Evolutionary conservation across 1,140 invertebrate genomes (phyloP), one percentile per base, ranked within the genome.

Genomic region (Drosophila cardini): DNA sequence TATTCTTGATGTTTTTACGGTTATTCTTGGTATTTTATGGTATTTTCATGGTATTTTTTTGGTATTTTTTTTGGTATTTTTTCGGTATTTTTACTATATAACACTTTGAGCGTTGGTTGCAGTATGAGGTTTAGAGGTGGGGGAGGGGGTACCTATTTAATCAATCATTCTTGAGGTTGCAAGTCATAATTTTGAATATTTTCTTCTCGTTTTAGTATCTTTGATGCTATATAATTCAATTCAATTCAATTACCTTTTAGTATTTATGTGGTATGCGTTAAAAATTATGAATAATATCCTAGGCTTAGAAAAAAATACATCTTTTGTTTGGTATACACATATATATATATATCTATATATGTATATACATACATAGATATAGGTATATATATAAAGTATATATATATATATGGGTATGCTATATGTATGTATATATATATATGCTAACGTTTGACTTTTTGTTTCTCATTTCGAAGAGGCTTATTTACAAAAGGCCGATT

Each of bases 401-500:
- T 43, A 65, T 55, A 50, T 30, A 55, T 18, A 45, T 18, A 65
- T 34, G 55, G 8, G 63, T 56, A 13, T 36, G 5, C 11, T 43
- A 58, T 60, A 60, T 42, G 40, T 21, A 56, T 36, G 53, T 38
- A 32, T 42, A 48, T 18, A 45, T 52, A 48, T 40, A 40, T 42
- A 86, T 87, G 83, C 69, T 89, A 87, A 89, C 83, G 62, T 89
- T 89, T 83, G 76, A 78, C 80, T 85, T 89, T 67, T 67, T 48
- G 16, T 63, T 76, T 76, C 72, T 81, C 76, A 91, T 90, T 86
- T 84, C 85, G 90, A 90, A 72, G 80, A 81, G 78, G 90, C 77
- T 79, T 86, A 86, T 89, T 85, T 91, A 89, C 83, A 91, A 82
- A 89, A 85, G 80, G 90, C 86, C 80, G 78, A 81, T 74, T 85